Percentiles rank a stretch among this genome's conserved stretches.
Conservation (phyloP, 2,888 invertebrate species). For the Eupithecia abbreviata region DNA sequence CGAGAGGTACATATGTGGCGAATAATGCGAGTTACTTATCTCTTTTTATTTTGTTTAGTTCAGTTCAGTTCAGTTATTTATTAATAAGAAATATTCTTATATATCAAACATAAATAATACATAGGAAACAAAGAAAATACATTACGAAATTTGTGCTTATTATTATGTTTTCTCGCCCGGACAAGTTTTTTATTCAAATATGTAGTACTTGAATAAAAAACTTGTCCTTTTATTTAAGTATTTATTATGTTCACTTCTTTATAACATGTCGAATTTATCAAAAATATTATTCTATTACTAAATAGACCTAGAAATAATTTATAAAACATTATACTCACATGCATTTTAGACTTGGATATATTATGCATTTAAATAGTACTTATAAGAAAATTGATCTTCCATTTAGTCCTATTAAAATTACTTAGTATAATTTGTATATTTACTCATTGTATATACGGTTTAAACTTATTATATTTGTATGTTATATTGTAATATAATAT, state of each 20-base stretch:
- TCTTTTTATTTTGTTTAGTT: too few species aligned
- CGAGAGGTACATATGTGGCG: too few species aligned
- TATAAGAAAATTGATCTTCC: slow-evolving; percentile 67
- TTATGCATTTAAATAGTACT: slow-evolving; percentile 58
- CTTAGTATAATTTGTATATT: slow-evolving; percentile 19
- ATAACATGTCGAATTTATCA: slow-evolving; percentile 1
- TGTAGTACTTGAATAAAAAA: too few species aligned
- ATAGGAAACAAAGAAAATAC: too few species aligned
- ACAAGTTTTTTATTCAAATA: not conserved
- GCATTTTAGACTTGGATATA: slow-evolving; percentile 41
- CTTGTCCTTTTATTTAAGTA: not conserved
- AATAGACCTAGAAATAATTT: not conserved
- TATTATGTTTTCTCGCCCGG: not conserved
- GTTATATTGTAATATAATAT: not conserved
- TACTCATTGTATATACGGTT: slow-evolving; percentile 12
- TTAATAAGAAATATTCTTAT: too few species aligned
- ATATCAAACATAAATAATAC: too few species aligned
- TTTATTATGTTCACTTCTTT: not conserved
- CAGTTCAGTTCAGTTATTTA: too few species aligned
- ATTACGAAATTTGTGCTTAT: too few species aligned
- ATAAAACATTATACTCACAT: slow-evolving; percentile 42
- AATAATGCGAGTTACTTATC: too few species aligned
- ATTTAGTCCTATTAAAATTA: slow-evolving; percentile 46
- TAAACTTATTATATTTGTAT: not conserved
- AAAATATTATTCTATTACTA: not conserved